Evolutionary conservation across 2,797 vertebrate species (phyloP).

Genomic region (Sebastes kiyomatsui): DNA sequence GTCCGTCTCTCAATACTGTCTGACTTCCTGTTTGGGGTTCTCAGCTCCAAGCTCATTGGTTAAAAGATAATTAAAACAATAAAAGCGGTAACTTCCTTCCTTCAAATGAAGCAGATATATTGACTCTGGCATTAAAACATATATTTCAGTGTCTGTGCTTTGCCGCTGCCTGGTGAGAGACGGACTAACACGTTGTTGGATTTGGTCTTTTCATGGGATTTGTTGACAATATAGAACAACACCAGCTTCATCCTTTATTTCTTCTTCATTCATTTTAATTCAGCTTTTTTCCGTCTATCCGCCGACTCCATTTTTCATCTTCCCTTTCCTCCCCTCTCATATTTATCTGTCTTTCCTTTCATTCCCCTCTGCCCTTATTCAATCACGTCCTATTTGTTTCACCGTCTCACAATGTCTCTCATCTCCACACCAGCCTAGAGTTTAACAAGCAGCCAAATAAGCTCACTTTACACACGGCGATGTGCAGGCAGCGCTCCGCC

Average conservation of each 20-base stretch:
- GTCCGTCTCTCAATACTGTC: neutral
- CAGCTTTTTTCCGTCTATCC: neutral
- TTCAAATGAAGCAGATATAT: too few species aligned
- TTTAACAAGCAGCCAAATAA: constrained; percentile 49
- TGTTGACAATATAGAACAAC: neutral
- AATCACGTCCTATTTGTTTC: constrained; percentile 74
- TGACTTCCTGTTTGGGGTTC: neutral
- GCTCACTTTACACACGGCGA: constrained; percentile 22
- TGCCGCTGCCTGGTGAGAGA: too few species aligned
- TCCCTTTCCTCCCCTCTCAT: neutral
- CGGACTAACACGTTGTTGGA: too few species aligned
- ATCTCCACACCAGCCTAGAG: neutral
- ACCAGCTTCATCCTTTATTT: neutral
- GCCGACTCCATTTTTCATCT: constrained; percentile 17
- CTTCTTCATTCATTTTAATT: neutral
- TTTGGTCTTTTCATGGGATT: too few species aligned
- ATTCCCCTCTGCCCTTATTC: constrained; percentile 70
- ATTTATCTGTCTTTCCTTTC: constrained; percentile 34
- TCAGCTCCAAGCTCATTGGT: neutral
- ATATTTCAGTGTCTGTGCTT: too few species aligned
- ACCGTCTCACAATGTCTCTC: constrained; percentile 17
- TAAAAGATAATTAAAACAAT: too few species aligned
- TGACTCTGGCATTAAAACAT: too few species aligned
- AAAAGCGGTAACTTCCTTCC: too few species aligned
- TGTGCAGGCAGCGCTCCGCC: constrained; percentile 7